Conservation (phyloP, 2,797 vertebrate genomes). For the Halcyon leucocephala region DNA sequence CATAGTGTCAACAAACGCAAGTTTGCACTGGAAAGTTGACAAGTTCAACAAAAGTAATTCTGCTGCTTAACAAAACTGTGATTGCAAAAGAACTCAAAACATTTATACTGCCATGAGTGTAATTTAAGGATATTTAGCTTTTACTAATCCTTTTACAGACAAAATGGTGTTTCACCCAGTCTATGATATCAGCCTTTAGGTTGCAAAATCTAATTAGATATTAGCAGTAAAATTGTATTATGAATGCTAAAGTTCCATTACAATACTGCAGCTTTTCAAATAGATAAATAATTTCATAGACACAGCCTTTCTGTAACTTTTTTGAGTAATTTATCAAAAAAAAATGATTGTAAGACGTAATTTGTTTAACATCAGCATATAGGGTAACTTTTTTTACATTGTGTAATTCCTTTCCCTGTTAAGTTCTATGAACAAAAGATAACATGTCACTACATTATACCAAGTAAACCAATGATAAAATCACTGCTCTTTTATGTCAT, state of each 20-base stretch:
- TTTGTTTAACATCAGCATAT: not conserved
- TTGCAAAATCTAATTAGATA: not conserved
- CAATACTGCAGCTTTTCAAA: not conserved
- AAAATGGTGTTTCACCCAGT: not conserved
- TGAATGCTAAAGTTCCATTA: not conserved
- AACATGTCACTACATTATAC: not conserved
- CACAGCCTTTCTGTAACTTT: not conserved
- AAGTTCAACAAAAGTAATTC: conserved; percentile 61
- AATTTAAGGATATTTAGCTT: conserved; percentile 45
- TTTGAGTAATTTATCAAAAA: not conserved
- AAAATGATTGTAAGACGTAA: not conserved
- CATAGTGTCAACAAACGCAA: conserved; percentile 45
- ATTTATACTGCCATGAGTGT: conserved; percentile 23
- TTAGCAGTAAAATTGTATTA: not conserved
- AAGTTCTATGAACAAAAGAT: not conserved
- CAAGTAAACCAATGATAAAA: not conserved
- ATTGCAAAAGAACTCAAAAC: conserved; percentile 66
- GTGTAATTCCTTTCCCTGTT: fast-evolving
- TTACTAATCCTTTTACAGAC: not conserved
- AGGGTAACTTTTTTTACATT: not conserved
- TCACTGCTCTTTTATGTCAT: not conserved
- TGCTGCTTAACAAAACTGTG: conserved; percentile 46
- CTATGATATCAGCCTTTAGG: not conserved
- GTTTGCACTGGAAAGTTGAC: conserved; percentile 58
- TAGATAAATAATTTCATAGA: not conserved